A percentile compares a stretch with the other conserved stretches of the same genome.
Evolutionary conservation across 1,140 invertebrate species (phyloP).

Genomic region (Aporrectodea caliginosa): DNA sequence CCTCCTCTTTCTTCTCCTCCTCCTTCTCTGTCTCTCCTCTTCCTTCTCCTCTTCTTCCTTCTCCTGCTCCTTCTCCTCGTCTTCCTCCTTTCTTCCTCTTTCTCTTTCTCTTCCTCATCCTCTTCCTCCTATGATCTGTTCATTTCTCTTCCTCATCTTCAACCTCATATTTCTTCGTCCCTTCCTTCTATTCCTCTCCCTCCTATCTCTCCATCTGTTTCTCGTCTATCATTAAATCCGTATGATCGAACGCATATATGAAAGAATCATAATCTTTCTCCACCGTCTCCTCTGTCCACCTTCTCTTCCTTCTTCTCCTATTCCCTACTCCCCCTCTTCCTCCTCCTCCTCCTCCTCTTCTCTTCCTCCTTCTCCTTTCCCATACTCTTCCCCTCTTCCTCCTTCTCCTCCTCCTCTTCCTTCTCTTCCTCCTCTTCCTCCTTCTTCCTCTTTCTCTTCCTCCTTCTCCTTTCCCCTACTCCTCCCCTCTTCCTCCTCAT

Average conservation of each 20-base stretch:
- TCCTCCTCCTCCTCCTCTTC: not conserved
- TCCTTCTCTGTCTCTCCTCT: not conserved
- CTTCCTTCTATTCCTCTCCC: not conserved
- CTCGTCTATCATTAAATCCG: not conserved
- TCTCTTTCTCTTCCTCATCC: not conserved
- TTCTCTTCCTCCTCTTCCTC: conserved; percentile 52
- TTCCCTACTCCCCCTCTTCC: not conserved
- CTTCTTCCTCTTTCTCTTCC: not conserved
- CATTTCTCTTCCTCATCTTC: too few relatives aligned
- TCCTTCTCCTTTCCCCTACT: conserved; percentile 45
- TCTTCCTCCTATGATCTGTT: conserved; percentile 39
- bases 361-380: conserved; percentile 35
- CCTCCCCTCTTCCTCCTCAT: not conserved
- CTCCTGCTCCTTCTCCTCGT: not conserved
- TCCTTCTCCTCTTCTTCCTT: not conserved
- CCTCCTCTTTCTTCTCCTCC: not conserved
- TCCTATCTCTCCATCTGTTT: not conserved
- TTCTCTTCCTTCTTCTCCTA: too few relatives aligned
- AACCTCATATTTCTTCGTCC: too few relatives aligned
- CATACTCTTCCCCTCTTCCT: conserved; percentile 39
- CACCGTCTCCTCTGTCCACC: conserved; percentile 48
- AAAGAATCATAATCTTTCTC: not conserved
- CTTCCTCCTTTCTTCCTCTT: not conserved
- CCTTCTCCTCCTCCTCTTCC: too few relatives aligned
- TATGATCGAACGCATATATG: too few relatives aligned